Evolutionary conservation across 23 tunicate species (phyloP), one percentile per base, ranked within the genome.

Genomic region (Trididemnum nubilum): DNA sequence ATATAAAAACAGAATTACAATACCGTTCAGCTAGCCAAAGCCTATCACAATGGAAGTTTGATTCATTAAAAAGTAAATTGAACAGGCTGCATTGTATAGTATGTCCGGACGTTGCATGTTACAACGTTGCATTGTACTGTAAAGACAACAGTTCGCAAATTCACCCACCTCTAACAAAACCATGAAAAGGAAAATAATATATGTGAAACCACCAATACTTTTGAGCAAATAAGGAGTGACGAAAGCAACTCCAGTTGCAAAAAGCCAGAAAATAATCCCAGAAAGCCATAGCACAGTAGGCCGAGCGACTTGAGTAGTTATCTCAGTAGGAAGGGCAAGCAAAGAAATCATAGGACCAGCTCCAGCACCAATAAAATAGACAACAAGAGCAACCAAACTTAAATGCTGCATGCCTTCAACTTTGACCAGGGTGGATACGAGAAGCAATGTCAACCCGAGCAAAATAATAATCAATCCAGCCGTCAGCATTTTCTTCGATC

Each of bases 191-290:
- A 75, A 85, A 18, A 81, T 82, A 5, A 85, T 39, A 60, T 85
- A 85, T 22, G 88, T 81, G 74, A 77, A 85, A 26, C 72, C 88
- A 19, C 82, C 82, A 64, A 82, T 51, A 27, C 58, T 39, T 19
- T 50, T 63, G 7, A 77, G 69, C 15, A 83, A 24, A 76, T 61
- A 85, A 37, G 88, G 88, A n/a, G 80, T 4, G 19, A 64, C 82
- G 9, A 77, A 61, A 22, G 76, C 64, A 0, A 58, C 73, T 18
- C 64, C 31, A 25, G 61, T 18, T 2, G 40, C 88, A 26, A 58
- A 0, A 4, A 44, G n/a, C 82, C 82, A 85, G 31, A 58, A 85
- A 22, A 64, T 64, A 5, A 76, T 75, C 2, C 88, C 88, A 32
- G 51, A 38, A 65, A 36, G 24, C 52, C 51, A 63, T 18, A 76